These are phyloP conservation scores for Octodon degus DNA, from an alignment of 2,113 vertebrate species.

Conservation along the genomic window DNA sequence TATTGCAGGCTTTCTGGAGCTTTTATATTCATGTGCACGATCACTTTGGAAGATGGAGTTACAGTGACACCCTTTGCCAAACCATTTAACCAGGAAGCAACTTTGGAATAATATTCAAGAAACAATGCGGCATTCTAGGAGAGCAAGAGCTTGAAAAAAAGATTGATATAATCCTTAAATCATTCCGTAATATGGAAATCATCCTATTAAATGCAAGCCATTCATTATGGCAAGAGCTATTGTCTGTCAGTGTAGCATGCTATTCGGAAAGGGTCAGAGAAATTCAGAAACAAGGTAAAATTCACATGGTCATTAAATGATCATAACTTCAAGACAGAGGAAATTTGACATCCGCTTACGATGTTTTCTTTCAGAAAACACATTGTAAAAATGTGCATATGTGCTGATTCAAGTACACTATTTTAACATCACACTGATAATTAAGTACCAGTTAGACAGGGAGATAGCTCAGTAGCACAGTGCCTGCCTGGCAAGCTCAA, in stretches of 20 bases:
- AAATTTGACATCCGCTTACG: constrained; percentile 71
- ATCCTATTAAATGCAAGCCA: constrained; percentile 65
- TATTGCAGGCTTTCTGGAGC: background rate
- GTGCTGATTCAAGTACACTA: constrained; percentile 61
- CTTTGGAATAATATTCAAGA: background rate
- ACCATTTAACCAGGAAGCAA: constrained; percentile 12
- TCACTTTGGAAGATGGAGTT: background rate
- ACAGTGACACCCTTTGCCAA: background rate
- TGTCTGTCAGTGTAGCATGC: constrained; percentile 32
- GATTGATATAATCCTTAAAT: constrained; percentile 53
- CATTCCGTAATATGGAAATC: constrained; percentile 67
- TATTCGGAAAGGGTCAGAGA: constrained; percentile 61
- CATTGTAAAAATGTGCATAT: constrained; percentile 69
- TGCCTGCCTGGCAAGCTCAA: no score
- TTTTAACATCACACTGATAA: constrained; percentile 75
- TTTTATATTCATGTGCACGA: background rate
- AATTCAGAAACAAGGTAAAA: constrained; percentile 75
- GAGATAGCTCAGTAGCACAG: no score
- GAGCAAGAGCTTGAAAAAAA: constrained; percentile 32
- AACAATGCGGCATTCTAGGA: constrained; percentile 40
- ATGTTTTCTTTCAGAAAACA: constrained; percentile 71
- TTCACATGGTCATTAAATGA: constrained; percentile 73
- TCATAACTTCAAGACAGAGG: constrained; percentile 76
- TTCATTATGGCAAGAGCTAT: constrained; percentile 68
- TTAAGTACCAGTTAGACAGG: constrained; percentile 28